Percentiles rank a stretch among this genome's conserved stretches.
Conservation (phyloP, 2,113 vertebrate genomes). For the Cheirogaleus medius region DNA sequence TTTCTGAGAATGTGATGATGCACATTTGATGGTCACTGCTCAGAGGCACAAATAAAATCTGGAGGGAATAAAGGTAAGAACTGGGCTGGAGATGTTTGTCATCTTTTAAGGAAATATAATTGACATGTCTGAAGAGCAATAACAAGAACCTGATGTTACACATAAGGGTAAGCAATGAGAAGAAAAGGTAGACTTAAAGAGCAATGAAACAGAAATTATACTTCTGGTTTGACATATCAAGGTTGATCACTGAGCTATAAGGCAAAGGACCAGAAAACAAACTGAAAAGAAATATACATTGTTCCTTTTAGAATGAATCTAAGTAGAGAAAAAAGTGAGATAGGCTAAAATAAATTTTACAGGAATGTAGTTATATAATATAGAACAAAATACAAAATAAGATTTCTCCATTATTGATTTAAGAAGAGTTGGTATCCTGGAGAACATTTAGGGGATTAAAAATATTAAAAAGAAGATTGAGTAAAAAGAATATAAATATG, state of each 20-base stretch:
- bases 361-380: background rate
- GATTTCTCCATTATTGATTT: background rate
- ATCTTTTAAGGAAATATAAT: background rate
- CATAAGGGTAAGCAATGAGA: background rate
- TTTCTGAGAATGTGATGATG: slow-evolving; percentile 9
- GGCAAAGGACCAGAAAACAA: background rate
- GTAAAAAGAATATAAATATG: background rate
- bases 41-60: background rate
- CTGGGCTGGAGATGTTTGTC: background rate
- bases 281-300: background rate
- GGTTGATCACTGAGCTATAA: background rate
- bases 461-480: background rate
- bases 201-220: background rate
- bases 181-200: background rate
- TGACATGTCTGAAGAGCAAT: background rate
- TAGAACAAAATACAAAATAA: background rate
- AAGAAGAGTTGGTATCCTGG: background rate
- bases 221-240: background rate
- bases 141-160: background rate
- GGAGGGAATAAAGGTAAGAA: background rate
- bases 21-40: background rate
- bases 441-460: too few species aligned
- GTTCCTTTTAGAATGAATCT: background rate
- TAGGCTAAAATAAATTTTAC: background rate
- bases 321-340: background rate